phyloP scores from a whole-genome alignment of 2,113 vertebrate species.

The Tylochromis polylepis region DNA sequence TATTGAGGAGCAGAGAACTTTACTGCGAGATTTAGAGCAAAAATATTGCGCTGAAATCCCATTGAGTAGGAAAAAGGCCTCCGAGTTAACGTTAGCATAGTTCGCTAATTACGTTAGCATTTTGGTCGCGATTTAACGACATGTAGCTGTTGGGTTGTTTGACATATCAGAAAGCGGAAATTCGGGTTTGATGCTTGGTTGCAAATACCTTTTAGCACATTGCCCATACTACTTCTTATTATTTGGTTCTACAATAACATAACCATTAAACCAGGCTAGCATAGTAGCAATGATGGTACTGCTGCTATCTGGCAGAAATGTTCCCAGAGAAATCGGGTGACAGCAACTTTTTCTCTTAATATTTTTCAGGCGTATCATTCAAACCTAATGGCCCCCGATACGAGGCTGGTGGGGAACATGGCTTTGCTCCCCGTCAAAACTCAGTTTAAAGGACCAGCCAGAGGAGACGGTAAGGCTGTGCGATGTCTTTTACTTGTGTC shows the following conservation, averaged over 20 bases:
- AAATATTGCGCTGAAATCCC: background rate
- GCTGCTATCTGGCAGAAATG: background rate
- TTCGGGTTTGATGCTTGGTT: fast-evolving
- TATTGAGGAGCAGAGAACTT: fast-evolving
- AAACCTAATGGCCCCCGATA: slow-evolving; percentile 83
- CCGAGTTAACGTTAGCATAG: slow-evolving; percentile 3
- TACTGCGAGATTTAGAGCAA: fast-evolving
- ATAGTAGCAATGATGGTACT: background rate
- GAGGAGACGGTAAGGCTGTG: slow-evolving; percentile 82
- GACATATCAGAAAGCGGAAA: background rate
- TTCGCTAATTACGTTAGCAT: slow-evolving; percentile 24
- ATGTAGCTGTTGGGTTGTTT: too few relatives aligned
- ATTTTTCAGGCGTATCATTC: slow-evolving; percentile 90
- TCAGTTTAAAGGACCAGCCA: slow-evolving; percentile 95
- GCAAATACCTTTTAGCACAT: background rate
- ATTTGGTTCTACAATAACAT: background rate
- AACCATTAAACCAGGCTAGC: background rate
- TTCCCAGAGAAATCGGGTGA: background rate
- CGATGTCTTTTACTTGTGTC: background rate
- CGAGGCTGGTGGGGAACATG: slow-evolving; percentile 93
- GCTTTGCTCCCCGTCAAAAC: slow-evolving; percentile 90
- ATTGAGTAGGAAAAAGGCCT: background rate
- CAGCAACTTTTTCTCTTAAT: background rate
- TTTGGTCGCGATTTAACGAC: background rate
- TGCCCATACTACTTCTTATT: fast-evolving